Evolutionary conservation across 2,113 vertebrate genomes (phyloP), one percentile per base, ranked within the genome.

Genomic region (Tetrax tetrax): DNA sequence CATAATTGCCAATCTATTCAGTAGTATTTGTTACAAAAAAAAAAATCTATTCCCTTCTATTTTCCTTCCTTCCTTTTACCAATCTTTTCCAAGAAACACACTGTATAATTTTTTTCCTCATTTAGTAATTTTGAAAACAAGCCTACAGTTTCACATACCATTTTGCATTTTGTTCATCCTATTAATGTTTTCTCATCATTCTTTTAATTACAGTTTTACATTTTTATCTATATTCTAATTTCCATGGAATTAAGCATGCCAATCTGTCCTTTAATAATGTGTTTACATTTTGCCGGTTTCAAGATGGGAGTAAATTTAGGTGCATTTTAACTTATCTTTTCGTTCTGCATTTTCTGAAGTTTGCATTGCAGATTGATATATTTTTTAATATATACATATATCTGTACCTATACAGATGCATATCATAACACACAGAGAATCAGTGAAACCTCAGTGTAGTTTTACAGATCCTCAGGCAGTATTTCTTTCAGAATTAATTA

Each of bases 161-260:
- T 63, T 92, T 90, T 94, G 68, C n/a, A 27, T 51, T 81, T 75
- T 41, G 53, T 72, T 95, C 65, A 77, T 88, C 50, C 38, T 89
- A 60, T 91, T 96, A 64, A 82, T 78, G 64, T 66, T 63, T 12
- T 65, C 63, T 63, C 64, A 74, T 83, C 53, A 28, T 94, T 92
- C 60, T 96, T 93, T 84, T 91, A 92, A 94, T 74, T 81, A 56
- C 45, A 63, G 63, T 65, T 95, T 81, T 75, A 81, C 43, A 47
- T 84, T 90, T 96, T 95, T 54, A 77, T 83, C 83, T 90, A 51
- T 88, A 65, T 83, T 90, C 47, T 89, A 60, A 83, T 95, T 94
- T 92, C 45, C 56, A 66, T 92, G 37, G 72, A 94, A 89, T 97
- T 94, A 89, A 89, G 71, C 61, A 75, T 89, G 80, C 48, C 95